Base-by-base conservation (phyloP, 2,797 vertebrate genomes). In the Podarcis lilfordi region DNA sequence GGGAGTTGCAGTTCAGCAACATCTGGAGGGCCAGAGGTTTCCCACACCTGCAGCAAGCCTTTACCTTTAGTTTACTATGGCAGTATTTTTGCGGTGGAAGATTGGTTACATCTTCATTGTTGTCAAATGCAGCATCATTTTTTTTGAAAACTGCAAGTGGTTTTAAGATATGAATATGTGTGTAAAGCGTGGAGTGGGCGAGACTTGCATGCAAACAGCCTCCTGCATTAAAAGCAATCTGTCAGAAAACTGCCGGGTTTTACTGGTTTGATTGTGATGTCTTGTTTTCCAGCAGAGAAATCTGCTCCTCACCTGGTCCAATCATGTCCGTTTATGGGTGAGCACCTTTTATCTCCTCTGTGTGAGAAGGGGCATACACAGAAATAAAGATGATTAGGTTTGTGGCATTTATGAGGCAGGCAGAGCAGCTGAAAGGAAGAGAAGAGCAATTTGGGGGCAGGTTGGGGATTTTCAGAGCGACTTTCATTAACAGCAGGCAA, bases 341-440 rank as follows among this genome's bases (percentile, higher is more conserved):
- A 82, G 50, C 29, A 55, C 45, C 29, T 71, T 85, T 79, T 78
- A 82, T 82, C 75, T 86, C 27, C 78, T 74, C 50, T 72, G 35
- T 61, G 64, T 29, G 15, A 74, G 55, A 84, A 79, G 68, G 68
- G 76, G 80, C 79, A 80, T 87, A 64, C 29, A 35, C 76, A 80
- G n/a, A 43, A 68, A 74, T 84, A 85, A 61, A 74, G 75, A 84
- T 79, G 64, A 72, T 43, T 64, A 71, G 64, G 9, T 45, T 32
- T 68, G 74, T 79, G 80, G 80, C 35, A 45, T 83, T 89, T 72
- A 68, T 55, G 50, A 25, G 37, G 5, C 35, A 64, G 13, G 68
- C 4, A 4, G 66, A 59, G 25, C 8, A 3, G 50, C n/a, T 32
- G 69, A 82, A 84, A 59, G 45, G 35, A 37, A 64, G 68, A 19